Evolutionary conservation across 2,888 invertebrate genomes (phyloP), one percentile per base, ranked within the genome.

Genomic region (Pterostichus madidus): DNA sequence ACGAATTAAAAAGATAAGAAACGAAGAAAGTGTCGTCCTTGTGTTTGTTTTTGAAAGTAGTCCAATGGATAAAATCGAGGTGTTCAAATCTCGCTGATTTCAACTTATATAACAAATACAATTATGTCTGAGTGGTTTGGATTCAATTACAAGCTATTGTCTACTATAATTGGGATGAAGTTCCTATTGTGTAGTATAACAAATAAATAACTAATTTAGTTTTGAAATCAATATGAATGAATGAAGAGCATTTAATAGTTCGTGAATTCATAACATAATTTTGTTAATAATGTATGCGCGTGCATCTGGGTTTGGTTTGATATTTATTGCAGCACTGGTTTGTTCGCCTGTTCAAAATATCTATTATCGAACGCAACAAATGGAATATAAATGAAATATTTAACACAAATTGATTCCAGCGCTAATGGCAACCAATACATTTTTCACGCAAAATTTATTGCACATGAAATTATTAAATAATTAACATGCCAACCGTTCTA

Each of bases 311-410:
- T 52, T n/a, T 52, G 13, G n/a, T 52, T 35, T 59, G 13, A 64
- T 35, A 64, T 64, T 64, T 64, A 64, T 64, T 8, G 35, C 64
- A 35, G 24, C 24, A 24, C 3, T 24, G 24, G 24, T 3, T 24
- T 24, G 24, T 24, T 24, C 24, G 1, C 24, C 53, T 56, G 15
- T 56, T 56, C 53, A 56, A 56, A 15, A 15, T 13, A 56, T 61
- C 61, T 61, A 61, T 61, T 61, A 61, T 61, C 5, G 61, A 32
- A 61, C 1, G 8, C 61, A 31, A 0, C 59, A 39, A 64, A 64
- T 64, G 64, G 64, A 35, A 35, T 64, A 39, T 32, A 35, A 64
- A 64, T 64, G 8, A 35, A 64, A 64, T 64, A 64, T 64, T 64
- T 64, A 39, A 64, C 32, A 7, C 64, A 39, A 64, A 64, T 64